Conservation (phyloP, 1,140 invertebrate genomes). For the Choristoneura fumiferana region DNA sequence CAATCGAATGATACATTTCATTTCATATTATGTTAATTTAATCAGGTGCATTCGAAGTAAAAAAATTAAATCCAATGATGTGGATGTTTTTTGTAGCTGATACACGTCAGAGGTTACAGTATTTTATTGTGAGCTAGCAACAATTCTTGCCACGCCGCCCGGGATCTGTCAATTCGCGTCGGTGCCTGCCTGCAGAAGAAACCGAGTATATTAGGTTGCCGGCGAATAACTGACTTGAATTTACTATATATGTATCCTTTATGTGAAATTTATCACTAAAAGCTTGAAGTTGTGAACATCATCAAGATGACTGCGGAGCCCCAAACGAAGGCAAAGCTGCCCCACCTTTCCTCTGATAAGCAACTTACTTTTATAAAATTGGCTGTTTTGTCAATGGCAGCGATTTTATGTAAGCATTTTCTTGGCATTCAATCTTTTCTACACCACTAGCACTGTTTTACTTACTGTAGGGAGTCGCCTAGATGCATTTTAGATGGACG, state of each 20-base stretch:
- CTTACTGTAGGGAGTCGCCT: too few species aligned
- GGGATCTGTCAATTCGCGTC: conserved; percentile 52
- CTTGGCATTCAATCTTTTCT: conserved; percentile 17
- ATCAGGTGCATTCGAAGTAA: too few species aligned
- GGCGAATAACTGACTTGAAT: conserved; percentile 44
- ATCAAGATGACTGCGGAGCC: conserved; percentile 61
- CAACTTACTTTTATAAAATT: conserved; percentile 97
- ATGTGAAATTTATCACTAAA: conserved; percentile 27
- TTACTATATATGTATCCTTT: conserved; percentile 25
- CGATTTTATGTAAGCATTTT: conserved; percentile 92
- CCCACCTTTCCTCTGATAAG: conserved; percentile 84
- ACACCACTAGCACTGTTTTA: too few species aligned
- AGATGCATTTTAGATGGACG: too few species aligned
- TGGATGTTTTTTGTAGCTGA: too few species aligned
- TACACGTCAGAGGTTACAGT: conserved; percentile 11
- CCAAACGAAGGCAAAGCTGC: conserved; percentile 50
- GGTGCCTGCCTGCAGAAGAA: conserved; percentile 27
- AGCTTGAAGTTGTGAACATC: conserved; percentile 21
- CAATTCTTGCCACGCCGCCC: conserved; percentile 61
- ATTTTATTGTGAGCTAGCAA: conserved; percentile 23
- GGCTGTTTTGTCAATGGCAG: conserved; percentile 93
- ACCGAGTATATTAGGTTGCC: conserved; percentile 56
- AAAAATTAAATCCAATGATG: too few species aligned
- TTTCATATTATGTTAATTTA: too few species aligned
- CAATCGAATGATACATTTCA: too few species aligned